Conservation (phyloP, 2,113 vertebrate genomes). For the Hystrix brachyura region DNA sequence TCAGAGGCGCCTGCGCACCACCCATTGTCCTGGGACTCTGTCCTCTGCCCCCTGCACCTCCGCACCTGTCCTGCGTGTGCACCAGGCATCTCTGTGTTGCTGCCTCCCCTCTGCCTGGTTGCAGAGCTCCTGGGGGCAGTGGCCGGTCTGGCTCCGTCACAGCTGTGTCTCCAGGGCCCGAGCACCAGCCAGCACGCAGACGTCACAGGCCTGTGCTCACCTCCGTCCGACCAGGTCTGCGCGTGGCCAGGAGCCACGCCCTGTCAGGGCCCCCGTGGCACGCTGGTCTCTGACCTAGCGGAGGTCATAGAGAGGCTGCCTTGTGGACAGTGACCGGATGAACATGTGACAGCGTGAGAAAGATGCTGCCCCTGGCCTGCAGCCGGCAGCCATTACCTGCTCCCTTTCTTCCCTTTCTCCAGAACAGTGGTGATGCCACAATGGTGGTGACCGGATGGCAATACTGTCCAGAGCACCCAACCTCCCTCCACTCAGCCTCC, state of each 20-base stretch:
- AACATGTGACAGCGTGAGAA: accelerated
- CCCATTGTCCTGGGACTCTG: neutral
- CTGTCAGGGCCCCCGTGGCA: too few relatives aligned
- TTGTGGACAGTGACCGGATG: neutral
- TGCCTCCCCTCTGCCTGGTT: neutral
- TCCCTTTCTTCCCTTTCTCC: neutral
- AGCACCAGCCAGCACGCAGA: neutral
- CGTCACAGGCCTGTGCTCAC: neutral
- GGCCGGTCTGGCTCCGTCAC: neutral
- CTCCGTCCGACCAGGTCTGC: neutral
- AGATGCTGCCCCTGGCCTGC: neutral
- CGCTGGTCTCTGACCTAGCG: neutral
- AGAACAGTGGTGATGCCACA: neutral
- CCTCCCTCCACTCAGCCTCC: neutral
- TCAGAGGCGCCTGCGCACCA: neutral
- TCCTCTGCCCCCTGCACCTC: too few relatives aligned
- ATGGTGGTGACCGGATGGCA: accelerated
- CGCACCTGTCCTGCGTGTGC: accelerated
- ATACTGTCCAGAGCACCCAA: neutral
- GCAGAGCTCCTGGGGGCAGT: too few relatives aligned
- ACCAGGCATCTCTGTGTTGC: accelerated
- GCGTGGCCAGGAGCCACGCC: too few relatives aligned
- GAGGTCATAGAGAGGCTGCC: accelerated
- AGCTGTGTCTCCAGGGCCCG: neutral
- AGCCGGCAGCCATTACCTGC: neutral